Conservation (phyloP, 37 sponge, comb jelly and placozoan species). For the Petrosia ficiformis region DNA sequence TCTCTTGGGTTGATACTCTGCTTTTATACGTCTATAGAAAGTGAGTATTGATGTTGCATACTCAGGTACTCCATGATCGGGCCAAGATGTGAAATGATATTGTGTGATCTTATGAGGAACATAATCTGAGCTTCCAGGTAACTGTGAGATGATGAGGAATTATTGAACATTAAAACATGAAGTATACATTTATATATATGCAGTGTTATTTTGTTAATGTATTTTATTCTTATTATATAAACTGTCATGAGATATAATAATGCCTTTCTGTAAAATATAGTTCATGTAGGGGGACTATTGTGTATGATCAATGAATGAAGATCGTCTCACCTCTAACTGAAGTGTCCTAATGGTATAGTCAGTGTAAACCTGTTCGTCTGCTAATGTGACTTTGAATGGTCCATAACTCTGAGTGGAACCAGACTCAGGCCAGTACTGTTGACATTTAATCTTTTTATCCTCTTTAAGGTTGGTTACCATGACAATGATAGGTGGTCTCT, state of each 20-base stretch:
- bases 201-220: too few species aligned
- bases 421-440: conserved; percentile 63
- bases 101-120: neutral
- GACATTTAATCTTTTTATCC: conserved; percentile 58
- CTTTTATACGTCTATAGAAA: neutral
- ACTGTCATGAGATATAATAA: too few species aligned
- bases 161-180: neutral
- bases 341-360: conserved; percentile 51
- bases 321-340: conserved; percentile 23
- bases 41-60: conserved; percentile 6
- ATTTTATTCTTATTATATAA: too few species aligned
- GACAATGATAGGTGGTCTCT: conserved; percentile 52
- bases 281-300: too few species aligned
- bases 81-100: conserved; percentile 15
- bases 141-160: too few species aligned
- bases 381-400: conserved; percentile 38
- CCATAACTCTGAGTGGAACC: conserved; percentile 38
- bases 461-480: conserved; percentile 80
- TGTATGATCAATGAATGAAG: too few species aligned
- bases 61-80: conserved; percentile 21
- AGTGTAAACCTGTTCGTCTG: conserved; percentile 35
- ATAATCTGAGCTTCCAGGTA: neutral
- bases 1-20: neutral
- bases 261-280: too few species aligned
- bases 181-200: too few species aligned